Percentiles rank a stretch among this genome's conserved stretches.
These are phyloP conservation scores for Amphimedon queenslandica DNA, from an alignment of 37 sponge, comb jelly and placozoan genomes.

Conservation along the genomic window DNA sequence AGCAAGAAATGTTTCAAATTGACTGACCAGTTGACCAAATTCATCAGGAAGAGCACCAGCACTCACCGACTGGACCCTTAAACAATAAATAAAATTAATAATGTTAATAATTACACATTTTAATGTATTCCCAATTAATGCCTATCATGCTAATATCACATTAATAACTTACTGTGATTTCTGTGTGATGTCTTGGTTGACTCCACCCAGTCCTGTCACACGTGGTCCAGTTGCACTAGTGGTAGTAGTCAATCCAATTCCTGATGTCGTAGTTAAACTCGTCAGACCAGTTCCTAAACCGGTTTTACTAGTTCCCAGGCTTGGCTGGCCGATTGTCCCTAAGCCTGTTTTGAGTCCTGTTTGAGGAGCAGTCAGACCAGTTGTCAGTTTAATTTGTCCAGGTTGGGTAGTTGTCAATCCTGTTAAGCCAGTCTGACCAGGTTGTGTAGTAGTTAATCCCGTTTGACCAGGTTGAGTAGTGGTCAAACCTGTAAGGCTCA, in stretches of 20 bases:
- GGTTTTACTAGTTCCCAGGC: neutral
- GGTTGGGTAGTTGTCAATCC: neutral
- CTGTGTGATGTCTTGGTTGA: neutral
- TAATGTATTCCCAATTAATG: neutral
- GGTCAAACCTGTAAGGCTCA: neutral
- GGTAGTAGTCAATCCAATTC: neutral
- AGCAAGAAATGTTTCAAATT: neutral
- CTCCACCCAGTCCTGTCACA: conserved; percentile 2
- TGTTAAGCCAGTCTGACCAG: neutral
- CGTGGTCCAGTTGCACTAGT: too few relatives aligned
- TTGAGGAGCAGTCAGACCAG: too few relatives aligned
- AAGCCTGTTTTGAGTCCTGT: neutral
- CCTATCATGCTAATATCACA: neutral
- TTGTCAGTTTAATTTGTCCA: too few relatives aligned
- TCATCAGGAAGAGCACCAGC: neutral
- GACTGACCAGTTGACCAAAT: neutral
- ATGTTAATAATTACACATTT: too few relatives aligned
- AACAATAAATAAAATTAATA: neutral
- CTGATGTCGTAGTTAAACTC: neutral
- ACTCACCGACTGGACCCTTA: neutral
- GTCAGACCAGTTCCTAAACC: neutral
- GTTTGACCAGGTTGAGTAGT: neutral
- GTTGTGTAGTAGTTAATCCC: too few relatives aligned
- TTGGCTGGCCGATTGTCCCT: neutral
- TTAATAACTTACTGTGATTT: neutral